Evolutionary conservation across 2,797 vertebrate genomes (phyloP), one percentile per base, ranked within the genome.

Genomic region (Pangasius mekongensis): DNA sequence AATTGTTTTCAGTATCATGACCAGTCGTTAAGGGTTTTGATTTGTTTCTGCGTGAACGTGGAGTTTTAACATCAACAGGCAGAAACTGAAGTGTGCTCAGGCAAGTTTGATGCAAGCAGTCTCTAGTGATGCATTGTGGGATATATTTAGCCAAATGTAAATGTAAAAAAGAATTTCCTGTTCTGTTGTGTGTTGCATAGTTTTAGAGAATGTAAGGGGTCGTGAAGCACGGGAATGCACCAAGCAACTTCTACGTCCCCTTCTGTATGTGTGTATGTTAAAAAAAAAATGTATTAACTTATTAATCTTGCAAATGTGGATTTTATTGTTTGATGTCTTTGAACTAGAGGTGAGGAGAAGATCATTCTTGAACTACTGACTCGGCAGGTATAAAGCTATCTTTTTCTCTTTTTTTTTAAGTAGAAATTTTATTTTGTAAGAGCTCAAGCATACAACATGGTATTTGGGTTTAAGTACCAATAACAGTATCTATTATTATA

Each of bases 301-400:
- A 96, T 95, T 95, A 94, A 95, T 95, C 94, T 95, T 94, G 94
- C 92, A 95, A 95, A 95, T 94, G 95, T 96, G 95, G 92, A 95
- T 93, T 94, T 95, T 94, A 93, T 95, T 95, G 95, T 94, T 92
- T 94, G 93, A 94, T 95, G 94, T 95, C 93, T 92, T 92, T 96
- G 93, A 92, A 93, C 88, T 92, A 94, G 87, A 93, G 89, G 92
- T 89, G 84, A 91, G 27, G 88, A 39, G n/a, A 91, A 83, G 82
- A 62, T 89, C 54, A 86, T 60, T 83, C 73, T 82, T 86, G 82
- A 84, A 76, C 87, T 69, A 92, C 92, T 93, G 93, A 91, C 87
- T 87, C 83, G 82, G 87, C 83, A 89, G 83, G 86, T 76, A 67
- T 87, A 81, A 74, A 76, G 77, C 73, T 86, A 73, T 76, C 22